Evolutionary conservation across 37 sponge, comb jelly and placozoan species (phyloP), one percentile per base, ranked within the genome.

Genomic region (Cliona cf. orientalis): DNA sequence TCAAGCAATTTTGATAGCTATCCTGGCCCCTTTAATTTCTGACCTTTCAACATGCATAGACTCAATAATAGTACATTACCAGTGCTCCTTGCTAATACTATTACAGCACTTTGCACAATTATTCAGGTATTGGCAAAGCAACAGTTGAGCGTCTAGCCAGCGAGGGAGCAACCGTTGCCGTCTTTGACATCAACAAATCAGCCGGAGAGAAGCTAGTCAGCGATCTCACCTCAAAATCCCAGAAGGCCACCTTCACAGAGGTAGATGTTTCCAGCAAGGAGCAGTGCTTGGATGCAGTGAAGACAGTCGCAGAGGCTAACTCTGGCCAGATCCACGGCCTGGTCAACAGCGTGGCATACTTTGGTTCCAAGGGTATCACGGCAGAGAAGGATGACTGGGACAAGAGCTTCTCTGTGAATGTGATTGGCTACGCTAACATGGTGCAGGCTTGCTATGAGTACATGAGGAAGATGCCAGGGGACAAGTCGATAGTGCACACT

Each of bases 391-490:
- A 75, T 25, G 95, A 95, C 58, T 95, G 95, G 95, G 86, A 91
- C 25, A 95, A 88, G 72, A 95, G 86, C 64, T 85, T 95, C 31
- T 31, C 37, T 46, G 95, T 95, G 21, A 95, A 95, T 65, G 89
- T 95, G 55, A 66, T 79, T 1, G 95, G 95, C 21, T 91, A 88
- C 79, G 78, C 95, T 25, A 95, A 95, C 76, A 95, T 95, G 95
- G 86, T 95, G 2, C 89, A 88, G 71, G 68, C 89, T 7, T 87
- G 89, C 76, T 60, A 80, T 59, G 76, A 72, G 1, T 74, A 76
- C 74, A 95, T 95, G 95, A 80, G 72, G 37, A 26, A 60, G 43
- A 63, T 69, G 3, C 25, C 38, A 65, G 75, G 80, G 9, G 64
- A 67, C 34, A 73, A 65, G 29, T 63, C 86, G 11, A 74, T 94